These are phyloP conservation scores for Drosophila paramelanica DNA, from an alignment of 2,888 invertebrate genomes.

Conservation along the genomic window DNA sequence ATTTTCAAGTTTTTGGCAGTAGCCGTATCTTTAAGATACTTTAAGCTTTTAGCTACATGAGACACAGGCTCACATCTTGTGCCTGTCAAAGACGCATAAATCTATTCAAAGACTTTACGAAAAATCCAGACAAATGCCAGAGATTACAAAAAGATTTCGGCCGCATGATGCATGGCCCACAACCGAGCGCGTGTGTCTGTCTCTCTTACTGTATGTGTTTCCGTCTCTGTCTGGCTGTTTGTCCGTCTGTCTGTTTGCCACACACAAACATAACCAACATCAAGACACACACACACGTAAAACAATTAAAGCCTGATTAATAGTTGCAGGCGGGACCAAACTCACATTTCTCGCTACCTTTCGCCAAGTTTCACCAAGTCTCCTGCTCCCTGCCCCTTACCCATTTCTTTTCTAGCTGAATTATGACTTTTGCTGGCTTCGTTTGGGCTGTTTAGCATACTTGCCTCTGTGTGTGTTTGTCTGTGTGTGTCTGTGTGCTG, in stretches of 20 bases:
- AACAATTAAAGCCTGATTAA: constrained; percentile 81
- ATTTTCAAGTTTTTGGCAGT: constrained; percentile 31
- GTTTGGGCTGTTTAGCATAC: constrained; percentile 72
- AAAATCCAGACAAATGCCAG: constrained; percentile 82
- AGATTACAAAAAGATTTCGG: constrained; percentile 82
- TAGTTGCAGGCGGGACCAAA: constrained; percentile 72
- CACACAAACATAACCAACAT: constrained; percentile 56
- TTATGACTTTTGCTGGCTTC: constrained; percentile 78
- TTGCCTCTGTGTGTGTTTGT: constrained; percentile 25
- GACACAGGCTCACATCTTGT: constrained; percentile 74
- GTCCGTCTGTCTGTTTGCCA: constrained; percentile 27
- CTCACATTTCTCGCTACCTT: constrained; percentile 69
- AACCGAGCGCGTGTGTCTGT: constrained; percentile 49
- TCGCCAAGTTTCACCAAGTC: constrained; percentile 61
- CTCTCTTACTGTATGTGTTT: background rate
- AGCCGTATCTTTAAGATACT: constrained; percentile 67
- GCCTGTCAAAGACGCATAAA: constrained; percentile 79
- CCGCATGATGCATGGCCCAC: constrained; percentile 76
- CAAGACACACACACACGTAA: constrained; percentile 36
- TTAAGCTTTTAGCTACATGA: constrained; percentile 58
- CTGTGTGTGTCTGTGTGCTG: constrained; percentile 10
- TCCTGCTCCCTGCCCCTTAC: background rate
- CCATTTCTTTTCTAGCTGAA: constrained; percentile 44
- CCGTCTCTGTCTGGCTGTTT: constrained; percentile 17
- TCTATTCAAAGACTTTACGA: constrained; percentile 81